phyloP scores from a whole-genome alignment of 2,113 vertebrate species.

The Heterocephalus glaber region DNA sequence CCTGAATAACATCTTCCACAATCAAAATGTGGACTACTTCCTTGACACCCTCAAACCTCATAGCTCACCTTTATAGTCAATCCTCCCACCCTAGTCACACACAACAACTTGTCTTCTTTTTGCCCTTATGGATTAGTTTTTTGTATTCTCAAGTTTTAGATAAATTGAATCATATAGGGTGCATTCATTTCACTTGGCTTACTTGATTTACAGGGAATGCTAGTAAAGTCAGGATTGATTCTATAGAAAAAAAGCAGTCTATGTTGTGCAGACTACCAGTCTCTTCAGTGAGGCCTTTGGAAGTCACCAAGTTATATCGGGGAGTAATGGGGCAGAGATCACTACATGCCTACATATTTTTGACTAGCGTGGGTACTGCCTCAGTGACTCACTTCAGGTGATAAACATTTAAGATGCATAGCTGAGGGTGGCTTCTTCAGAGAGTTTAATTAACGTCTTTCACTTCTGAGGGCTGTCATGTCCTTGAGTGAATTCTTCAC shows the following conservation, averaged over 20 bases:
- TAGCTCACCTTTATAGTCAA: not conserved
- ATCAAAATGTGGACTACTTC: not conserved
- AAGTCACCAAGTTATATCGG: not conserved
- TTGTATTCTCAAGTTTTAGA: not conserved
- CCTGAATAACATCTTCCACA: not conserved
- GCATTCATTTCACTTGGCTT: not conserved
- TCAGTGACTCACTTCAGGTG: constrained; percentile 50
- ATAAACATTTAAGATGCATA: not conserved
- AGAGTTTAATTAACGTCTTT: constrained; percentile 51
- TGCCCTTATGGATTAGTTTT: not conserved
- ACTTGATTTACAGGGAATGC: not conserved
- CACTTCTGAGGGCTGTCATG: not conserved
- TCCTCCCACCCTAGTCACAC: rapidly evolving
- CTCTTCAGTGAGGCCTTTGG: not conserved
- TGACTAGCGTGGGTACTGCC: not conserved
- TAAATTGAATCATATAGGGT: not conserved
- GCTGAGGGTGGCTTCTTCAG: constrained; percentile 23
- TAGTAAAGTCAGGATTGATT: not conserved
- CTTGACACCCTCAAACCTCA: not conserved
- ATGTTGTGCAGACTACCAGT: not conserved
- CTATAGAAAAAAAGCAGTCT: not conserved
- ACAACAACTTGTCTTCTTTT: not conserved
- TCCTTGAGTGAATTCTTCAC: constrained; percentile 27
- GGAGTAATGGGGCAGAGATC: not conserved
- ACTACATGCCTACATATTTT: not conserved